Conservation (phyloP, 2,888 invertebrate genomes). For the Plusia festucae region DNA sequence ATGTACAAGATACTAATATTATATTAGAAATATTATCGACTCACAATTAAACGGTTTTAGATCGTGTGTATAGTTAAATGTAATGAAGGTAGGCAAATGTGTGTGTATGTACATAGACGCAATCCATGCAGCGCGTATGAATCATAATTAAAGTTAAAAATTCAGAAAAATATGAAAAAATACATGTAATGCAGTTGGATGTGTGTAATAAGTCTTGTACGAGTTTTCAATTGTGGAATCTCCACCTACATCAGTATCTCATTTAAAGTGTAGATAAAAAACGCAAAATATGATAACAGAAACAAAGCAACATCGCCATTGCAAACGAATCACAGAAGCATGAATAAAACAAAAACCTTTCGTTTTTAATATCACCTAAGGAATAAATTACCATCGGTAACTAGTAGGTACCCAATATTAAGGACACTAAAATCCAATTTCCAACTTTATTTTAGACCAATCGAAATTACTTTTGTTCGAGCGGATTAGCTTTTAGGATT, state of each 20-base stretch:
- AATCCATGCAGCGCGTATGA: too few relatives aligned
- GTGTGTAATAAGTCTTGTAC: too few relatives aligned
- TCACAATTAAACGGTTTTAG: too few relatives aligned
- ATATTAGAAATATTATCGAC: too few relatives aligned
- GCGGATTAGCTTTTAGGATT: not conserved
- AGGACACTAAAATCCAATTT: conserved; percentile 17
- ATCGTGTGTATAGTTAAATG: too few relatives aligned
- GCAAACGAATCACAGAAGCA: conserved; percentile 22
- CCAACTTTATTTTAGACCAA: conserved; percentile 7
- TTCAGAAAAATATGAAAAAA: too few relatives aligned
- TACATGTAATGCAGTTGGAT: too few relatives aligned
- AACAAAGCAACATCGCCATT: conserved; percentile 20
- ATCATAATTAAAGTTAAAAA: too few relatives aligned
- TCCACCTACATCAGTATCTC: not conserved
- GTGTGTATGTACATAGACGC: too few relatives aligned
- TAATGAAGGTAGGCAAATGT: too few relatives aligned
- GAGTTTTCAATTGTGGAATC: too few relatives aligned
- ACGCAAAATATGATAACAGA: conserved; percentile 32
- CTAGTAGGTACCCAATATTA: conserved; percentile 29
- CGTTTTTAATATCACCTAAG: conserved; percentile 41
- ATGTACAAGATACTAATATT: too few relatives aligned
- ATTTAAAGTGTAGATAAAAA: conserved; percentile 9
- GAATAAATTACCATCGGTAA: conserved; percentile 19
- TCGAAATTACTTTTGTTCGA: conserved; percentile 17
- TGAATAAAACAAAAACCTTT: conserved; percentile 40